Conservation (phyloP, 2,113 vertebrate species). For the Xenopus tropicalis region DNA sequence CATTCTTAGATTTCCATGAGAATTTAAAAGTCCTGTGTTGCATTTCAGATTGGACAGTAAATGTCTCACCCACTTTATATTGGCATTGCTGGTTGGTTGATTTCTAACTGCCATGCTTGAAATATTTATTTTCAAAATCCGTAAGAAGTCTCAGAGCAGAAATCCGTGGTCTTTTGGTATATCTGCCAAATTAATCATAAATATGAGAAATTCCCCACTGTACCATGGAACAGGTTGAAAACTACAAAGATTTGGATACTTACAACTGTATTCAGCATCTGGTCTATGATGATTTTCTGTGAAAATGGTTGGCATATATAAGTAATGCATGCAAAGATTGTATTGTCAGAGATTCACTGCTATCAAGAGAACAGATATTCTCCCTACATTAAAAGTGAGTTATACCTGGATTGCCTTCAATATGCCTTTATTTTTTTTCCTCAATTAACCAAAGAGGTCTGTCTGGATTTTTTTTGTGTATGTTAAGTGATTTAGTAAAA, state of each 20-base stretch:
- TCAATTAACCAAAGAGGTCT: slow-evolving; percentile 8
- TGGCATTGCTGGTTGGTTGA: no score
- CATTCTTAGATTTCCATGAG: no score
- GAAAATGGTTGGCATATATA: slow-evolving; percentile 25
- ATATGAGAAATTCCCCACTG: slow-evolving; percentile 16
- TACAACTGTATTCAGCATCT: slow-evolving; percentile 10
- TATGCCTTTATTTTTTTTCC: slow-evolving; percentile 14
- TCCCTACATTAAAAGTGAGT: slow-evolving; percentile 16
- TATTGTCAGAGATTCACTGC: slow-evolving; percentile 29
- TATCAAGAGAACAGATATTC: slow-evolving; percentile 16
- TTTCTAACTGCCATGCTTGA: no score
- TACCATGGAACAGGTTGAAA: slow-evolving; percentile 12
- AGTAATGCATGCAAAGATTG: slow-evolving; percentile 25
- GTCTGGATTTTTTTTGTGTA: not conserved
- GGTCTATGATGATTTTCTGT: slow-evolving; percentile 14
- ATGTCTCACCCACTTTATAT: no score
- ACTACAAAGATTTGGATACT: not conserved
- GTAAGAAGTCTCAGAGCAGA: no score
- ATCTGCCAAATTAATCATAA: not conserved
- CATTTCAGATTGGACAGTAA: no score
- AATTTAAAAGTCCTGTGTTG: no score
- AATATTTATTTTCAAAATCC: no score
- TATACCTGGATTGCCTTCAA: slow-evolving; percentile 14
- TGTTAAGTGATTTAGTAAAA: no score
- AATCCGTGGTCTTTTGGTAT: no score